Percentiles rank a stretch among this genome's conserved stretches.
These are phyloP conservation scores for Cactoblastis cactorum DNA, from an alignment of 2,888 invertebrate species.

Conservation along the genomic window DNA sequence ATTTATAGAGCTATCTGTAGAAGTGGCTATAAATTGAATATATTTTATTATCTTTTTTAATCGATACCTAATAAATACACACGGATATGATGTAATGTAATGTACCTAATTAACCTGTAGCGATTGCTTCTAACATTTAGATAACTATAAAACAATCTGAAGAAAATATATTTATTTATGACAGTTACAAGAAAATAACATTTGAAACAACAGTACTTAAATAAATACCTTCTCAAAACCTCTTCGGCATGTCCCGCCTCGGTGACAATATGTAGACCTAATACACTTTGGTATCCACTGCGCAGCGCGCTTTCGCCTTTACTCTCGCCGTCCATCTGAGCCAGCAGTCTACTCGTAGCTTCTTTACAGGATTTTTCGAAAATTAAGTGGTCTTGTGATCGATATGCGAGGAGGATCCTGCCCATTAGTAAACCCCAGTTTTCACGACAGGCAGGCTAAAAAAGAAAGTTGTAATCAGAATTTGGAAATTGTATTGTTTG, in stretches of 20 bases:
- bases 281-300: constrained; percentile 65
- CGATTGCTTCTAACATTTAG: too few species aligned
- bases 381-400: constrained; percentile 48
- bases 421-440: constrained; percentile 90
- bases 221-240: constrained; percentile 46
- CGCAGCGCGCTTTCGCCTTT: constrained; percentile 63
- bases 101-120: too few species aligned
- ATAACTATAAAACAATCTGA: too few species aligned
- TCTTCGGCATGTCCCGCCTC: constrained; percentile 63
- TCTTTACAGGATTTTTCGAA: constrained; percentile 61
- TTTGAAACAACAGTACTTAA: neutral
- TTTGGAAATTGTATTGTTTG: too few species aligned
- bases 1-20: too few species aligned
- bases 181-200: too few species aligned
- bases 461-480: constrained; percentile 21
- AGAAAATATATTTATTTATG: too few species aligned
- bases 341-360: constrained; percentile 47
- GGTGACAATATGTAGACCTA: constrained; percentile 65
- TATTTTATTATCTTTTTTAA: too few species aligned
- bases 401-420: constrained; percentile 81
- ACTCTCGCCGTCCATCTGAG: constrained; percentile 61
- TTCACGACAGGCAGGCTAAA: constrained; percentile 63
- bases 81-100: too few species aligned
- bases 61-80: too few species aligned
- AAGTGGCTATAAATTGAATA: too few species aligned